phyloP scores from a whole-genome alignment of 2,797 vertebrate species.

The Cossypha caffra region DNA sequence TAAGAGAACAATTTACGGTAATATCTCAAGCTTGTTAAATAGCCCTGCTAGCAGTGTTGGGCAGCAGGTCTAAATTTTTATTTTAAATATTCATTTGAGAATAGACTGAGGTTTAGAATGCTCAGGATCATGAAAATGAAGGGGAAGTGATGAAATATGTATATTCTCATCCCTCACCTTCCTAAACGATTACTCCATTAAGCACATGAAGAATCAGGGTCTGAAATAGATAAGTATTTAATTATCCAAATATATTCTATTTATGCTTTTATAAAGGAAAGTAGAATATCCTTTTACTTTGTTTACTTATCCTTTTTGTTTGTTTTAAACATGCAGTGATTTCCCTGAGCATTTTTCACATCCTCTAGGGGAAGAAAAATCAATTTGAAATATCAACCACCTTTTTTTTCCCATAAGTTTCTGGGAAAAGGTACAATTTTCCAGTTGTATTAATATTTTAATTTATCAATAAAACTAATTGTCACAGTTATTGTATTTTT shows the following conservation, averaged over 20 bases:
- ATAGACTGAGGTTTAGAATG: background rate
- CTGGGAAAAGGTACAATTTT: background rate
- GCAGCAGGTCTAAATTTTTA: background rate
- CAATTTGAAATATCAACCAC: background rate
- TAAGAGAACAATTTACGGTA: slow-evolving; percentile 6
- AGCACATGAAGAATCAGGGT: background rate
- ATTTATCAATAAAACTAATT: background rate
- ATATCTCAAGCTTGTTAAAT: slow-evolving; percentile 9
- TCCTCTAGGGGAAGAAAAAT: background rate
- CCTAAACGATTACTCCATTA: background rate
- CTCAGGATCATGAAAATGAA: background rate
- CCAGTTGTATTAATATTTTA: background rate
- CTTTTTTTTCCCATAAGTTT: background rate
- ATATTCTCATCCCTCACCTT: background rate
- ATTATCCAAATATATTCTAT: background rate
- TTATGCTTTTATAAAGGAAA: background rate
- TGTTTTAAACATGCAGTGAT: background rate
- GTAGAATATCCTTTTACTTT: background rate
- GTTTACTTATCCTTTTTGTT: background rate
- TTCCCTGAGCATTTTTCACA: background rate
- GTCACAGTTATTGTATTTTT: background rate
- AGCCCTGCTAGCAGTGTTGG: background rate
- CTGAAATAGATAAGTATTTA: background rate
- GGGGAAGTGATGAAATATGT: background rate
- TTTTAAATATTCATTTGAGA: background rate